Evolutionary conservation across 1,140 invertebrate species (phyloP), one percentile per base, ranked within the genome.

Genomic region (Augochlora pura): DNA sequence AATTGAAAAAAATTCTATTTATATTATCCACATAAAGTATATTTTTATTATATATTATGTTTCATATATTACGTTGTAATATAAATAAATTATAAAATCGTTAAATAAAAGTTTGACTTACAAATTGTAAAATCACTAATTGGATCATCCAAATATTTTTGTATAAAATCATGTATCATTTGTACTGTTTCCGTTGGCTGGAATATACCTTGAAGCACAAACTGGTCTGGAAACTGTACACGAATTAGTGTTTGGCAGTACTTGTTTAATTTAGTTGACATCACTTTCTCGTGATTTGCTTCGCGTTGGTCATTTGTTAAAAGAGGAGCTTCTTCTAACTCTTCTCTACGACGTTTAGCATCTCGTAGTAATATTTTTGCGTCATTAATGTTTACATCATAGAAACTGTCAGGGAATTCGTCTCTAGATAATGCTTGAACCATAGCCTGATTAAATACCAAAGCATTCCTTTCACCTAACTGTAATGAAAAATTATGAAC

Each of bases 381-480:
- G 93, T 98, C 97, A 74, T 96, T 94, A 27, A 97, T 93, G 27
- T 96, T 97, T 23, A 97, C 88, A 78, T 97, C 96, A 92, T 96
- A 98, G 89, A 98, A 98, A 82, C 96, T 96, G 91, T 98, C 97
- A 21, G 96, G 95, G 46, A 96, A 88, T 75, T 97, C 96, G 76
- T 96, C 94, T 70, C 83, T 87, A 2, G 93, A 89, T 70, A 94
- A 89, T 52, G 94, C 92, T 89, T 94, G 90, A 9, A 93, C 91
- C 3, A 90, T 92, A 82, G 95, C 95, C 80, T 95, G 93, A 66
- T 95, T 95, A 87, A 96, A 97, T 39, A 95, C 88, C 65, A 97
- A 92, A 1, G 96, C 96, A 86, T 96, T 95, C 82, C 96, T 94
- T 21, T 95, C 94, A 1, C 95, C 96, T 72, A 96, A 89, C 95